These are phyloP conservation scores for Drosophila phalerata DNA, from an alignment of 2,888 invertebrate species.

Conservation along the genomic window DNA sequence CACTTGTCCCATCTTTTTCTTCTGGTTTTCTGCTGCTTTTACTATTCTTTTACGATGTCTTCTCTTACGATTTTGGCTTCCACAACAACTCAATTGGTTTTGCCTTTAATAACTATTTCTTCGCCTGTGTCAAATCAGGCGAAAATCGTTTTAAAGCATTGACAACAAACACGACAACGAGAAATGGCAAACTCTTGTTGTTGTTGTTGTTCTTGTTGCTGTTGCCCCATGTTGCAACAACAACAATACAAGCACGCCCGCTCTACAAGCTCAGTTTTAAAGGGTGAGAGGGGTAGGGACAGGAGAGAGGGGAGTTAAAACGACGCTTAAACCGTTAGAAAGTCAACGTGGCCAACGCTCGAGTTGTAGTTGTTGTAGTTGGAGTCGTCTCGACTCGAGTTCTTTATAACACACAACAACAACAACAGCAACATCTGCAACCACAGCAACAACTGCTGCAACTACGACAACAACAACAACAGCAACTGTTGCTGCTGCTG, in stretches of 20 bases:
- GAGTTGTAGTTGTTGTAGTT: slow-evolving; percentile 7
- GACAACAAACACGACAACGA: slow-evolving; percentile 73
- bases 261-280: slow-evolving; percentile 16
- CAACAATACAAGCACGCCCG: slow-evolving; percentile 29
- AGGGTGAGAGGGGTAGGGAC: slow-evolving; percentile 14
- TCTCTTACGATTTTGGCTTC: background rate
- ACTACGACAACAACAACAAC: slow-evolving; percentile 21
- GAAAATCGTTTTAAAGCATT: slow-evolving; percentile 79
- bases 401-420: slow-evolving; percentile 67
- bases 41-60: background rate
- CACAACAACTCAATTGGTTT: slow-evolving; percentile 75
- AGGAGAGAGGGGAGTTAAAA: slow-evolving; percentile 22
- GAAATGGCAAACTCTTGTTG: slow-evolving; percentile 17
- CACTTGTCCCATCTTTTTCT: background rate
- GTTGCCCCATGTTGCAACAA: slow-evolving; percentile 51
- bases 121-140: slow-evolving; percentile 75
- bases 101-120: slow-evolving; percentile 67
- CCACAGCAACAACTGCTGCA: slow-evolving; percentile 25
- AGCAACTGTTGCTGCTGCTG: slow-evolving; percentile 26
- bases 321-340: slow-evolving; percentile 74
- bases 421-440: slow-evolving; percentile 26
- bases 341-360: slow-evolving; percentile 55
- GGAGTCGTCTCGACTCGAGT: slow-evolving; percentile 52
- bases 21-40: background rate
- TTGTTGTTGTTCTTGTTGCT: slow-evolving; percentile 31